phyloP scores from a whole-genome alignment of 2,888 invertebrate genomes.

The Hirtodrosophila cameraria region DNA sequence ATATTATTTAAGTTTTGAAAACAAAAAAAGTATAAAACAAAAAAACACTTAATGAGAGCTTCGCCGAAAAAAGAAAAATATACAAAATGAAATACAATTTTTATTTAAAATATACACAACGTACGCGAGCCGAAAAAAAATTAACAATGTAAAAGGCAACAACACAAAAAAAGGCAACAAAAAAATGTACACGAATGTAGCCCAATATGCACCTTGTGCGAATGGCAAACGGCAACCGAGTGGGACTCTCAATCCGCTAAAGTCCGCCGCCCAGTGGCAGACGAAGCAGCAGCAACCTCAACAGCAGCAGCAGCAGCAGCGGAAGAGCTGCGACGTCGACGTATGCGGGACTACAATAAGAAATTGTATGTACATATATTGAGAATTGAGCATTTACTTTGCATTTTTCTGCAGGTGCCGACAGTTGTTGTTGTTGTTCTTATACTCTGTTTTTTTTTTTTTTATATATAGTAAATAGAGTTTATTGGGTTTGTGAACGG shows the following conservation, averaged over 20 bases:
- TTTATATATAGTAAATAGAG: neutral
- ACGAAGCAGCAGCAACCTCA: conserved; percentile 19
- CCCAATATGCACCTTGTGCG: conserved; percentile 71
- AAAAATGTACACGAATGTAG: too few species aligned
- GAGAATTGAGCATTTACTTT: conserved; percentile 39
- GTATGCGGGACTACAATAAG: conserved; percentile 62
- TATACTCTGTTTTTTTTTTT: too few species aligned
- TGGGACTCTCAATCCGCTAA: conserved; percentile 37
- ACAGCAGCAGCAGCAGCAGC: conserved; percentile 25
- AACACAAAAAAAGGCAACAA: conserved; percentile 6
- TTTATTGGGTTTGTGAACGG: neutral
- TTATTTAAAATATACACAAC: conserved; percentile 59
- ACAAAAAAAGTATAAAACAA: conserved; percentile 4
- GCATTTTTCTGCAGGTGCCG: conserved; percentile 54
- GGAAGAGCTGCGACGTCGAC: conserved; percentile 33
- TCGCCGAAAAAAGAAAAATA: neutral
- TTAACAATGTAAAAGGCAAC: conserved; percentile 18
- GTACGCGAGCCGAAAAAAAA: conserved; percentile 53
- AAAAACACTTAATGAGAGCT: too few species aligned
- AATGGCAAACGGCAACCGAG: conserved; percentile 67
- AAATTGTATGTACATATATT: conserved; percentile 46
- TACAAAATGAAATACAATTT: conserved; percentile 7
- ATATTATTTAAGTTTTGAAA: conserved; percentile 6
- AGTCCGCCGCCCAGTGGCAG: conserved; percentile 24
- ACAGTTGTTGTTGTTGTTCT: conserved; percentile 9